phyloP scores from a whole-genome alignment of 2,888 invertebrate genomes.

The Hololepta plana region DNA sequence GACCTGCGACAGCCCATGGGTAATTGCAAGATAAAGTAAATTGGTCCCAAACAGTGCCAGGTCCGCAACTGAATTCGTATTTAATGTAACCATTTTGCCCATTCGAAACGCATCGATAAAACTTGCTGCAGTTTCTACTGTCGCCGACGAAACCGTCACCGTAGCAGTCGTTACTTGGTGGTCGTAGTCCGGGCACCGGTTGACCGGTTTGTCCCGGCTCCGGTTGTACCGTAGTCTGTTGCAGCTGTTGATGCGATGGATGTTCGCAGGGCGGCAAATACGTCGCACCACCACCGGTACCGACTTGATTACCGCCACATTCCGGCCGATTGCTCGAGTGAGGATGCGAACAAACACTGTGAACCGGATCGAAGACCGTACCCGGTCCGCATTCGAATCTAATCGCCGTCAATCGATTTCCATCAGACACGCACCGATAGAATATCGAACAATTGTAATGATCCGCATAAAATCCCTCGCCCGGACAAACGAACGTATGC shows the following conservation, averaged over 20 bases:
- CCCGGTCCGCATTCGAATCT: conserved; percentile 57
- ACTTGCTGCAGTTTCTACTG: conserved; percentile 48
- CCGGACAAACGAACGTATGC: conserved; percentile 37
- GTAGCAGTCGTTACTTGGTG: conserved; percentile 34
- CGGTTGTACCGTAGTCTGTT: conserved; percentile 12
- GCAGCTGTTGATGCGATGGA: conserved; percentile 12
- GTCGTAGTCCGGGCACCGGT: conserved; percentile 9
- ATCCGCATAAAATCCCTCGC: conserved; percentile 56
- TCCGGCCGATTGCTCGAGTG: conserved; percentile 46
- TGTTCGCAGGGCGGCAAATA: too few relatives aligned
- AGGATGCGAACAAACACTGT: conserved; percentile 52
- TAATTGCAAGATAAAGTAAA: conserved; percentile 52
- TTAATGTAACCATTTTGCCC: conserved; percentile 39
- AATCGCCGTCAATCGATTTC: conserved; percentile 35
- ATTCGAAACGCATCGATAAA: conserved; percentile 56
- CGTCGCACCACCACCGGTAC: conserved; percentile 13
- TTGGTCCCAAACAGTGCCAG: conserved; percentile 64
- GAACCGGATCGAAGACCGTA: conserved; percentile 53
- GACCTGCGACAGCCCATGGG: conserved; percentile 30
- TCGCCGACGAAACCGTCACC: conserved; percentile 55
- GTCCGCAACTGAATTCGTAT: conserved; percentile 54
- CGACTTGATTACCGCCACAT: conserved; percentile 41
- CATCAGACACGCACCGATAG: conserved; percentile 53
- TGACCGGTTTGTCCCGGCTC: conserved; percentile 8
- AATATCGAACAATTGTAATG: conserved; percentile 53